Evolutionary conservation across 2,888 invertebrate genomes (phyloP), one percentile per base, ranked within the genome.

Genomic region (Escarpia spicata): DNA sequence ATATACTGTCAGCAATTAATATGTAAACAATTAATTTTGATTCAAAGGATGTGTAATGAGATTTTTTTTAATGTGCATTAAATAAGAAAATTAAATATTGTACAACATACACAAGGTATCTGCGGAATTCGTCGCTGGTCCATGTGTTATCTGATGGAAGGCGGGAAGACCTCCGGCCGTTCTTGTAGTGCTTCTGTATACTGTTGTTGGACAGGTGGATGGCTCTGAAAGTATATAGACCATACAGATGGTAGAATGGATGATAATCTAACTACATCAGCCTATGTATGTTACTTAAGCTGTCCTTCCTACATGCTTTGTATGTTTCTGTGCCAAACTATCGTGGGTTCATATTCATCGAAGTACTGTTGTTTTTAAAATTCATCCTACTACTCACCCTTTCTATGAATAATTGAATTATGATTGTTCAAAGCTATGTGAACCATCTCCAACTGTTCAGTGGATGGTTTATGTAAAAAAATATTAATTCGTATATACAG

Each of bases 181-280:
- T 96, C 95, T 26, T 94, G 94, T 98, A 99, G 96, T 98, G 98
- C 95, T 98, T 98, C 96, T 99, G 99, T 45, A 99, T 98, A 3
- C 99, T 98, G 96, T 99, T 98, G 97, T 99, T 99, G 90, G 98
- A 99, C 91, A 99, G 97, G 97, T 99, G 99, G 91, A 99, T 96
- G 8, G 96, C 95, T 92, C 95, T 95, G 94, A 19, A 94, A 94
- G 43, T 90, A 43, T 92, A 91, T 19, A 91, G 4, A 91, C 12
- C 91, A 91, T 91, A 43, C 15, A 8, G 9, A 90, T 43, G 19
- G 10, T 43, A 89, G 1, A 26, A 89, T 89, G 19, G 0, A 26
- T 89, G 26, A 89, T n/a, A 89, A 89, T 89, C 19, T 89, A 89
- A 26, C 19, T 89, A 89, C n/a, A 89, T 89, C 19, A 26, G n/a